A percentile compares a stretch with the other conserved stretches of the same genome.
These are phyloP conservation scores for Hypolimnas misippus DNA, from an alignment of 2,888 invertebrate genomes.

Conservation along the genomic window DNA sequence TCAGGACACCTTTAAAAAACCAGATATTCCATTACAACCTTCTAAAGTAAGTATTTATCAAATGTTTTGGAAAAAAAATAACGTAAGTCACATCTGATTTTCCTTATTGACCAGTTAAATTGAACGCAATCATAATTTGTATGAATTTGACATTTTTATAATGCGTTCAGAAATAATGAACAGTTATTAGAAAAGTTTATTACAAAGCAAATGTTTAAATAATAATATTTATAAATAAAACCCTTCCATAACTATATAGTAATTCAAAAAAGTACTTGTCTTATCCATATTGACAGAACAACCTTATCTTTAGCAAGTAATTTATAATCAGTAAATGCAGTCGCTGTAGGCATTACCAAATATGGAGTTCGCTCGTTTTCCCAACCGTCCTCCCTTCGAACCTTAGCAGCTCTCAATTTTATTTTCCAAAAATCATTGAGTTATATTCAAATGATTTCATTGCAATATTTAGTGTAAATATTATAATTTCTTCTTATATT, in stretches of 20 bases:
- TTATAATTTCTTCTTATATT: conserved; percentile 64
- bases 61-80: background rate
- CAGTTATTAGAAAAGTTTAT: conserved; percentile 46
- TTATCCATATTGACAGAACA: conserved; percentile 7
- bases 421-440: conserved; percentile 69
- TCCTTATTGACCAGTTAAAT: background rate
- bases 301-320: conserved; percentile 44
- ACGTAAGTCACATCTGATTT: background rate
- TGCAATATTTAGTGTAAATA: conserved; percentile 73
- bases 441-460: conserved; percentile 80
- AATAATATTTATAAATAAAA: conserved; percentile 19
- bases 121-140: conserved; percentile 51
- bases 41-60: conserved; percentile 59
- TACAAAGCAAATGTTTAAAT: conserved; percentile 42
- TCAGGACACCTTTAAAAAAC: conserved; percentile 49
- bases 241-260: conserved; percentile 27
- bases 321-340: conserved; percentile 66
- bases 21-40: conserved; percentile 46
- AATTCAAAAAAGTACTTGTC: conserved; percentile 18
- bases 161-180: conserved; percentile 64
- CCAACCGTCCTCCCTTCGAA: conserved; percentile 84
- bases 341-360: conserved; percentile 86
- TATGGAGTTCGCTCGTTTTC: conserved; percentile 87
- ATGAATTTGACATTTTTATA: conserved; percentile 45
- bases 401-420: conserved; percentile 82